These are phyloP conservation scores for Timandra comae DNA, from an alignment of 2,888 invertebrate species.

Conservation along the genomic window DNA sequence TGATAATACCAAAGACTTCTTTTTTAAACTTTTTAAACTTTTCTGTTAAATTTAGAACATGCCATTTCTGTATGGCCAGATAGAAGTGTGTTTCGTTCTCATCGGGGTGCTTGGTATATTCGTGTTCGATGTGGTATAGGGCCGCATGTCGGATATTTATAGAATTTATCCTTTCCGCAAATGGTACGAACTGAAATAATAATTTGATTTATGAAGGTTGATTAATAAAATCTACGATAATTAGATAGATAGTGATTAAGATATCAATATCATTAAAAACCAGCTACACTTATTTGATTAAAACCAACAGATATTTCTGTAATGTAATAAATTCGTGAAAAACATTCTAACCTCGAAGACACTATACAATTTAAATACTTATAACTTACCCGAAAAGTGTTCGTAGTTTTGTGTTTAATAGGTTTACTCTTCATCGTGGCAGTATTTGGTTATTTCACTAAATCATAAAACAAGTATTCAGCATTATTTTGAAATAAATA, in stretches of 20 bases:
- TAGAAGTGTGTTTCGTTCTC: conserved; percentile 87
- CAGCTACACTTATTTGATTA: too few relatives aligned
- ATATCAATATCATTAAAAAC: too few relatives aligned
- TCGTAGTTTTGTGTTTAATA: conserved; percentile 83
- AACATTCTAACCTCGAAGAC: too few relatives aligned
- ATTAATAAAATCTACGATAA: conserved; percentile 2
- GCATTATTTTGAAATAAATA: conserved; percentile 5
- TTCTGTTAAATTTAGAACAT: conserved; percentile 89
- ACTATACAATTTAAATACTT: too few relatives aligned
- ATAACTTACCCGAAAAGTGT: conserved; percentile 85
- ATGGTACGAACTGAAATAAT: conserved; percentile 85
- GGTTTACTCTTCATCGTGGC: conserved; percentile 86
- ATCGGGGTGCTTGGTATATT: conserved; percentile 82
- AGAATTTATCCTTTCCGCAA: conserved; percentile 89
- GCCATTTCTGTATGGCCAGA: conserved; percentile 92
- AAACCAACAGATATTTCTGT: too few relatives aligned
- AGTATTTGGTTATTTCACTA: conserved; percentile 28
- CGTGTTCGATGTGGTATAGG: conserved; percentile 88
- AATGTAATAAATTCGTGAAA: too few relatives aligned
- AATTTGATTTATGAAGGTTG: not conserved
- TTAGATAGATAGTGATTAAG: too few relatives aligned
- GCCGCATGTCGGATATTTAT: conserved; percentile 89
- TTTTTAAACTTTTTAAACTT: conserved; percentile 86
- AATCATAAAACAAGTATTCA: not conserved
- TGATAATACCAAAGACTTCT: conserved; percentile 85